phyloP scores from a whole-genome alignment of 2,888 invertebrate species.

The Watsonalla binaria region DNA sequence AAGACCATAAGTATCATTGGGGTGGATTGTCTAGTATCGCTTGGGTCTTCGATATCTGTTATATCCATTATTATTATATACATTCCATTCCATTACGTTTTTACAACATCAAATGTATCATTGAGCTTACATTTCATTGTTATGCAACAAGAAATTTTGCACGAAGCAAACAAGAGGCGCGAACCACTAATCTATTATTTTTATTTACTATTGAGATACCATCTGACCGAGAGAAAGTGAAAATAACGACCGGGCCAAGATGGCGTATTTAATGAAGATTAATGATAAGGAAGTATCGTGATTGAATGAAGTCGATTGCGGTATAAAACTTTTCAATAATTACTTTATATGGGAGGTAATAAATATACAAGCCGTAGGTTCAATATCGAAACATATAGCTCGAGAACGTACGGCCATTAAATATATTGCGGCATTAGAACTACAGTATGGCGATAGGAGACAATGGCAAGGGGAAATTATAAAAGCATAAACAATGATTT shows the following conservation, averaged over 20 bases:
- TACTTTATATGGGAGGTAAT: conserved; percentile 16
- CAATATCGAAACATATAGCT: not conserved
- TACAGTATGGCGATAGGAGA: too few species aligned
- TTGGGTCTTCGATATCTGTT: too few species aligned
- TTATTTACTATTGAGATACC: conserved; percentile 9
- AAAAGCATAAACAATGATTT: not conserved
- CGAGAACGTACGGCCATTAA: too few species aligned
- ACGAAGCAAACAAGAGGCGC: not conserved
- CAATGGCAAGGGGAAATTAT: too few species aligned
- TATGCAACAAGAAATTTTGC: not conserved
- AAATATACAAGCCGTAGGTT: not conserved
- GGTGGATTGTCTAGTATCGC: too few species aligned
- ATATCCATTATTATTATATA: too few species aligned
- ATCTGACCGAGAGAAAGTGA: conserved; percentile 30
- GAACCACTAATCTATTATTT: conserved; percentile 1
- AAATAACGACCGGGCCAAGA: conserved; percentile 7
- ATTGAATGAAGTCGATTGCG: conserved; percentile 24
- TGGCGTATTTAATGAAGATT: conserved; percentile 23
- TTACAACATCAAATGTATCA: too few species aligned
- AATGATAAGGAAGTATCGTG: conserved; percentile 34
- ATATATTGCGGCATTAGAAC: too few species aligned
- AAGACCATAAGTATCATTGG: too few species aligned
- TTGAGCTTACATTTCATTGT: too few species aligned
- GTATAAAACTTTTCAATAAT: conserved; percentile 26
- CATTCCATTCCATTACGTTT: too few species aligned